A percentile compares a stretch with the other conserved stretches of the same genome.
Evolutionary conservation across 2,888 invertebrate genomes (phyloP).

Genomic region (Synanthedon vespiformis): DNA sequence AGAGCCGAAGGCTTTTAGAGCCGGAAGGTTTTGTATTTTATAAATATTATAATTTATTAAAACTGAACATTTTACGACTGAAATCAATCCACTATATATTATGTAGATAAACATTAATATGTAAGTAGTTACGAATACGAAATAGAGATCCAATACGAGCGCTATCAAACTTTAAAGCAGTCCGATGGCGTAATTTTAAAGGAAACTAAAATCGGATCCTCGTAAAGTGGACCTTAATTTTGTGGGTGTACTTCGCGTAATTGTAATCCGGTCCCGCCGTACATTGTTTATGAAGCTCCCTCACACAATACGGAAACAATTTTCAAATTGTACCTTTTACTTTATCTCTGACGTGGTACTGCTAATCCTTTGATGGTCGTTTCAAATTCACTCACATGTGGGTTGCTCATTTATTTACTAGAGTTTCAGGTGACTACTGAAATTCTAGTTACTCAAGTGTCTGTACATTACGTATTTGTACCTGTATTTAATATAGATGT

Average conservation of each 20-base stretch:
- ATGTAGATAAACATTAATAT: not conserved
- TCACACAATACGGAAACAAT: not conserved
- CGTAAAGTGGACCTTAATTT: conserved; percentile 7
- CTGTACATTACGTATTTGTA: too few species aligned
- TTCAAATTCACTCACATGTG: not conserved
- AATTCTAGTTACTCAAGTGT: too few species aligned
- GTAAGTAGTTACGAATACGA: conserved; percentile 2
- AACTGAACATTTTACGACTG: too few species aligned
- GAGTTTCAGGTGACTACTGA: too few species aligned
- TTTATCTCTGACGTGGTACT: not conserved
- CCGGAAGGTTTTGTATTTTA: too few species aligned
- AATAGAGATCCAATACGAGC: not conserved
- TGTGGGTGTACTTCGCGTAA: conserved; percentile 3
- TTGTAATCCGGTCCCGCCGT: conserved; percentile 6
- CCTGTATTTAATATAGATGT: too few species aligned
- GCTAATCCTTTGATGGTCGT: conserved; percentile 1
- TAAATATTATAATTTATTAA: too few species aligned
- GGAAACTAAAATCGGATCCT: conserved; percentile 10
- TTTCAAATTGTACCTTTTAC: not conserved
- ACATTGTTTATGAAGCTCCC: conserved; percentile 11
- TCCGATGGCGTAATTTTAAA: conserved; percentile 7
- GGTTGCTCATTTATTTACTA: too few species aligned
- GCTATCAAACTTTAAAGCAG: conserved; percentile 4
- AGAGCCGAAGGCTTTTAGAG: too few species aligned
- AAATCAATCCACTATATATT: too few species aligned